phyloP scores from a whole-genome alignment of 53 echinoderm and acorn worm genomes.

The Arbacia lixula region DNA sequence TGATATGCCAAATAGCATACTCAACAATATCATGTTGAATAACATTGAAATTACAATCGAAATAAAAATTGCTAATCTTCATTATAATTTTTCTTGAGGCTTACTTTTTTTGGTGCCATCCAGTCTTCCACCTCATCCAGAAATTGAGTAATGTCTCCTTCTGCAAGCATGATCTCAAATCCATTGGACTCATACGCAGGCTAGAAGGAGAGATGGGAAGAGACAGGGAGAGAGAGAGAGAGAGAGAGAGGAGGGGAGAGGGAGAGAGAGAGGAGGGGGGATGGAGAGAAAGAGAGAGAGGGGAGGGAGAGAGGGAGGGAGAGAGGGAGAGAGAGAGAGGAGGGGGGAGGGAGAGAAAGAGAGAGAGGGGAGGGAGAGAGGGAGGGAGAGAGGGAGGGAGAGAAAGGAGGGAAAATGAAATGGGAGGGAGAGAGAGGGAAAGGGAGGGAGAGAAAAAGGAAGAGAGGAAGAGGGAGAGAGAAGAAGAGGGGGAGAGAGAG shows the following conservation, averaged over 20 bases:
- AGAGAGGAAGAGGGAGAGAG: too few species aligned
- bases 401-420: too few species aligned
- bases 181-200: constrained; percentile 42
- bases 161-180: constrained; percentile 58
- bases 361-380: too few species aligned
- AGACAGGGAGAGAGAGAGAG: not conserved
- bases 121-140: constrained; percentile 73
- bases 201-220: constrained; percentile 17
- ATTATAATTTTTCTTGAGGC: constrained; percentile 3
- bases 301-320: too few species aligned
- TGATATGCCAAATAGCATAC: too few species aligned
- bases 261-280: not conserved
- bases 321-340: too few species aligned
- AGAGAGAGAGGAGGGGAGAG: not conserved
- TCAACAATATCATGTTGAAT: not conserved
- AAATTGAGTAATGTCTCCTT: constrained; percentile 63
- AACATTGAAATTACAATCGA: not conserved
- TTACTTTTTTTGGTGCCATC: constrained; percentile 73
- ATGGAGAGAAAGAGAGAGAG: too few species aligned
- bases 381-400: too few species aligned
- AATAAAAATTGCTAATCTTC: not conserved
- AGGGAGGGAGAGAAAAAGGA: too few species aligned
- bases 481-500: too few species aligned
- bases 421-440: too few species aligned
- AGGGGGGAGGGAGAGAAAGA: too few species aligned